A percentile compares a stretch with the other conserved stretches of the same genome.
phyloP scores from a whole-genome alignment of 2,797 vertebrate genomes.

The Zenarchopterus dispar region DNA sequence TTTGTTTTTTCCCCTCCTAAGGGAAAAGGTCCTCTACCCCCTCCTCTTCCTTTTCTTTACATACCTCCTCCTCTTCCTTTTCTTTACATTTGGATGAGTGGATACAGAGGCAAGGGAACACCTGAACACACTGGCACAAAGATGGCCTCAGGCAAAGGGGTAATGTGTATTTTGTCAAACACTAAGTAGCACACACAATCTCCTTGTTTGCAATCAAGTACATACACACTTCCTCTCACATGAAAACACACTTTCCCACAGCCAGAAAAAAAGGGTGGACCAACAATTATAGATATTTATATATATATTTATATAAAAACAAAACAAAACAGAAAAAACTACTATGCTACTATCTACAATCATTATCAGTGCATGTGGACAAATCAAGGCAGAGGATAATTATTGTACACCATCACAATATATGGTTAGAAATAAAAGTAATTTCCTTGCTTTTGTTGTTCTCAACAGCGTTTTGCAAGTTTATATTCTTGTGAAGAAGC shows the following conservation, averaged over 20 bases:
- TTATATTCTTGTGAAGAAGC: conserved; percentile 8
- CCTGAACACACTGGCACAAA: conserved; percentile 66
- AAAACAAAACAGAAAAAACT: conserved; percentile 46
- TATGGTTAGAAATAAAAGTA: background rate
- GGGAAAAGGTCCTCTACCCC: conserved; percentile 31
- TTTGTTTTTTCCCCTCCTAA: conserved; percentile 13
- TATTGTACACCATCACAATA: conserved; percentile 27
- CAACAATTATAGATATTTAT: conserved; percentile 25
- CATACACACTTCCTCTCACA: background rate
- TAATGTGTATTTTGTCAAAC: conserved; percentile 31
- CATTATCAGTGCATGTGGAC: conserved; percentile 67
- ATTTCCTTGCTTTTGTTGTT: background rate
- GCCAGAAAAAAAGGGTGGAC: conserved; percentile 32
- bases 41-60: conserved; percentile 22
- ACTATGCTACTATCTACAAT: conserved; percentile 59
- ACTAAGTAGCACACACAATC: conserved; percentile 10
- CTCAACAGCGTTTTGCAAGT: background rate
- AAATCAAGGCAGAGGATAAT: conserved; percentile 26
- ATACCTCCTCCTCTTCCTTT: too few relatives aligned
- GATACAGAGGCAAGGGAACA: conserved; percentile 50
- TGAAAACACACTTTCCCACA: conserved; percentile 1
- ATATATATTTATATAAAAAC: background rate
- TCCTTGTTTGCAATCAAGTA: background rate
- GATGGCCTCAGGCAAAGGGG: conserved; percentile 48
- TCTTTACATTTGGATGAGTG: conserved; percentile 42